Evolutionary conservation across 2,888 invertebrate species (phyloP), one percentile per base, ranked within the genome.

Genomic region (Drosophila atripex): DNA sequence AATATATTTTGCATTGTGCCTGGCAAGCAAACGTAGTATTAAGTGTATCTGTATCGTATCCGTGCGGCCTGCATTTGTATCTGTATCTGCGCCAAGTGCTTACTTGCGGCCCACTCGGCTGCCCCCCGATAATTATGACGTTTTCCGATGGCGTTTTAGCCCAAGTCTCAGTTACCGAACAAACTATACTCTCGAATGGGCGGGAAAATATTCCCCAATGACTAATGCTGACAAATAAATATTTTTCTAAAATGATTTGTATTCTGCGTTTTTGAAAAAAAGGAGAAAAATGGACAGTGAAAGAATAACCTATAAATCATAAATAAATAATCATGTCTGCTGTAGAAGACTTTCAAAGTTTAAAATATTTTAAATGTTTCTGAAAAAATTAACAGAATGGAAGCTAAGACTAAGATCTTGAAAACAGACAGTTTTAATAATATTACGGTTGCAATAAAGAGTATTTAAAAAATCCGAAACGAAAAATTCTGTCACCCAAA

Each of bases 1-100:
- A 89, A 89, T 82, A 83, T 72, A 78, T 75, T 88, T 88, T 88
- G 87, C 86, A 87, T 85, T 87, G 87, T 78, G 85, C 57, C 63
- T 49, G 46, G 56, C 65, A 65, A 63, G 53, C 51, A 53, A 56
- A 63, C 71, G 75, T 77, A 50, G 68, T 73, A 72, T 82, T 56
- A 43, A 45, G 49, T 63, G 47, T 61, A 64, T 56, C 46, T 65
- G 65, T 75, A 38, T 47, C 54, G 61, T 78, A 32, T 50, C 56
- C 57, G 61, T 32, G 66, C 55, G 68, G 38, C 54, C 58, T 72
- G 59, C 60, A 39, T 46, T 41, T 80, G 58, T 63, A 54, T 23
- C 54, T 56, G 59, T 61, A 49, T 18, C 14, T 54, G 74, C 69
- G 76, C 68, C 59, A 54, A 49, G 56, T 51, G 64, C 57, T 57